These are phyloP conservation scores for Henricia sp. DNA, from an alignment of 53 echinoderm and acorn worm genomes.

Conservation along the genomic window DNA sequence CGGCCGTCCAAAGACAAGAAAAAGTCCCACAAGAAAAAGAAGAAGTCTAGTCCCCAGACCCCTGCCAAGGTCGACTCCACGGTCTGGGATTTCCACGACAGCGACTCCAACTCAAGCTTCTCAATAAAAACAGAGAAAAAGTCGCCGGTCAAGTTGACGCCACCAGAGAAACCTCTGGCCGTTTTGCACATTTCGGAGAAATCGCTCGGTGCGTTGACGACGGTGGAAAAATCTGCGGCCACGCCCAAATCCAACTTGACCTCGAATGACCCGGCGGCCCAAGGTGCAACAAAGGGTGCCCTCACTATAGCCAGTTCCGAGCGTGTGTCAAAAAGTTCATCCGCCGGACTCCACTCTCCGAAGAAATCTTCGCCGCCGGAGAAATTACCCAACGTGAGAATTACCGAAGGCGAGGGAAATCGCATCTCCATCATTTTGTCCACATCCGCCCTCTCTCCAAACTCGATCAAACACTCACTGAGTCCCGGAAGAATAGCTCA, in stretches of 20 bases:
- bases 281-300: background rate
- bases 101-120: conserved; percentile 28
- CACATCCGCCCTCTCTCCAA: conserved; percentile 28
- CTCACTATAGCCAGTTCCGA: conserved; percentile 2
- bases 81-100: conserved; percentile 57
- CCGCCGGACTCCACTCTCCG: conserved; percentile 18
- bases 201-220: conserved; percentile 33
- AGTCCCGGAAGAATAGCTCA: conserved; percentile 32
- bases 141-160: conserved; percentile 16
- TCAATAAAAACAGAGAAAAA: background rate
- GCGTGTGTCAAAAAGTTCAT: conserved; percentile 13
- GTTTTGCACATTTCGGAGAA: conserved; percentile 39
- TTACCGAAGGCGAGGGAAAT: conserved; percentile 35
- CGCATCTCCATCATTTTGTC: conserved; percentile 34
- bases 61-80: conserved; percentile 32
- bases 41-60: background rate
- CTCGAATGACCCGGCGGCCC: background rate
- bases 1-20: conserved; percentile 23
- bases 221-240: background rate
- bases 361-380: conserved; percentile 21
- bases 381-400: conserved; percentile 36
- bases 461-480: background rate
- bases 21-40: conserved; percentile 24
- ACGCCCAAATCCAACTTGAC: background rate
- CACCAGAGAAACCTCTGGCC: conserved; percentile 44